Evolutionary conservation across 2,888 invertebrate species (phyloP), one percentile per base, ranked within the genome.

Genomic region (Ophraella communa): DNA sequence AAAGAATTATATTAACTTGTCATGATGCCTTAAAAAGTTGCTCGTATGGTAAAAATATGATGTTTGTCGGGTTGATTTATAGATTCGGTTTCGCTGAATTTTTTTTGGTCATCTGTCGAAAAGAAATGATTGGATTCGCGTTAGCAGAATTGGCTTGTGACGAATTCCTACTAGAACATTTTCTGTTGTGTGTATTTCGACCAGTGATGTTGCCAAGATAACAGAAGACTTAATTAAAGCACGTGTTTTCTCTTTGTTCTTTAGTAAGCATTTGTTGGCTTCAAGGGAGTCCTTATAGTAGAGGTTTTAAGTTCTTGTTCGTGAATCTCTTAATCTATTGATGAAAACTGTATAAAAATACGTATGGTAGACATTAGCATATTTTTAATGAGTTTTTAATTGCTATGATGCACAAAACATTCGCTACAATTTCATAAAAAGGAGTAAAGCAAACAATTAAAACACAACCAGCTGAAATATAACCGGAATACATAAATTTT

Each of bases 321-420:
- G n/a, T n/a, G n/a, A n/a, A n/a, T n/a, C n/a, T n/a, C n/a, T n/a
- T n/a, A n/a, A n/a, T n/a, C n/a, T n/a, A n/a, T n/a, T n/a, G n/a
- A n/a, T n/a, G n/a, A n/a, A n/a, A n/a, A n/a, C 35, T 35, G 14
- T 0, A 35, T 4, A 17, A 17, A 1, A 17, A 39, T 47, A 27
- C 14, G 56, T 59, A 27, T 27, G 42, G 20, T 42, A 59, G 30
- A 61, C 63, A 68, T 66, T 66, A 66, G 42, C 66, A 68, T 66
- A 68, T 57, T 55, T 66, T 39, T 69, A 66, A 67, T 45, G 66
- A 55, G 24, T 20, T 45, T 69, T 67, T 65, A 62, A 67, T 63
- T 65, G 53, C 51, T 17, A 56, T 27, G 53, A 69, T 67, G 65
- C 57, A 66, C 63, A 65, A 55, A 61, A 61, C 62, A 52, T 55